Evolutionary conservation across 2,797 vertebrate species (phyloP).

Genomic region (Lophius americanus): DNA sequence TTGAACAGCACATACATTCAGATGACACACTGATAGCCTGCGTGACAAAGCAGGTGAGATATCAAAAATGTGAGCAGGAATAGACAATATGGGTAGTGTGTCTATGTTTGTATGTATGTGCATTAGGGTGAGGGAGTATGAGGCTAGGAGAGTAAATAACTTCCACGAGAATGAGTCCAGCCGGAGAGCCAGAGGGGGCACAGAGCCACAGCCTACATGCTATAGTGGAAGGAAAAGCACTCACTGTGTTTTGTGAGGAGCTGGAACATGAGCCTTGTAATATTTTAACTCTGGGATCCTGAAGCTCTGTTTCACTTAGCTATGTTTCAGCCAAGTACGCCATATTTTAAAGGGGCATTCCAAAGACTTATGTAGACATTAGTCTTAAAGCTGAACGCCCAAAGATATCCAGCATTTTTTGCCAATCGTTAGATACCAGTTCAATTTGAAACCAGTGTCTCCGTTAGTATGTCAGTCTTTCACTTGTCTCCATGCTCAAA

Average conservation of each 20-base stretch:
- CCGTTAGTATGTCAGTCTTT: not conserved
- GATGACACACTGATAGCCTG: slow-evolving; percentile 65
- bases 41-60: slow-evolving; percentile 52
- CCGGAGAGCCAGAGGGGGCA: slow-evolving; percentile 47
- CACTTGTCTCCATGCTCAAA: not conserved
- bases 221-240: slow-evolving; percentile 39
- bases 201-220: slow-evolving; percentile 31
- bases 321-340: slow-evolving; percentile 11
- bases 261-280: slow-evolving; percentile 28
- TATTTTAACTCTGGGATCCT: slow-evolving; percentile 39
- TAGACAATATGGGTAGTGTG: slow-evolving; percentile 21
- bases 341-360: slow-evolving; percentile 13
- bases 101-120: slow-evolving; percentile 8
- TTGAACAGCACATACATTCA: slow-evolving; percentile 51
- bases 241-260: slow-evolving; percentile 38
- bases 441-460: no score
- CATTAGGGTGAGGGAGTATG: slow-evolving; percentile 17
- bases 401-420: no score
- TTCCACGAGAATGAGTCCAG: slow-evolving; percentile 49
- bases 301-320: slow-evolving; percentile 33
- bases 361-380: not conserved
- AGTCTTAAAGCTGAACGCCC: no score
- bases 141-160: slow-evolving; percentile 64
- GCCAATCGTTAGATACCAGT: no score
- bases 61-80: slow-evolving; percentile 46